These are phyloP conservation scores for Proteles cristata DNA, from an alignment of 2,113 vertebrate genomes.

Conservation along the genomic window DNA sequence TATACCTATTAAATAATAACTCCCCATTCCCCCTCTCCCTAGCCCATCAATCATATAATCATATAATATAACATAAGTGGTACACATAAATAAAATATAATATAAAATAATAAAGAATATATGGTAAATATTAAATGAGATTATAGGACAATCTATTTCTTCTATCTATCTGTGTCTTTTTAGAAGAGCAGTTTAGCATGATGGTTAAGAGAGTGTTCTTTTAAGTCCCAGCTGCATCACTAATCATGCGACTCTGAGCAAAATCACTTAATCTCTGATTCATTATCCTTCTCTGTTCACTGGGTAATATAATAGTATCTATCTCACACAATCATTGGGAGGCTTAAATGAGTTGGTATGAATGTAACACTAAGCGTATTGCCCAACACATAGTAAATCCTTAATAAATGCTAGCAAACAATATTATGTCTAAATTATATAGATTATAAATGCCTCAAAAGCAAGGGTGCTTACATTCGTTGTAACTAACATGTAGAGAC, in stretches of 20 bases:
- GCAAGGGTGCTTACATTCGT: conserved; percentile 7
- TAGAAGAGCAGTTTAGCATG: background rate
- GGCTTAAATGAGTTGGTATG: background rate
- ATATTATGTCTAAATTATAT: background rate
- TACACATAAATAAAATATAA: background rate
- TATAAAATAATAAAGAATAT: background rate
- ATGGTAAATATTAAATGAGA: background rate
- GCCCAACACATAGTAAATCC: background rate
- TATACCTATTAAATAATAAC: background rate
- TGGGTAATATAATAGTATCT: background rate
- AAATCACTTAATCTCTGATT: background rate
- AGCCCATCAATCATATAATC: background rate
- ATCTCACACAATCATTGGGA: background rate
- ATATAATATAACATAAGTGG: background rate
- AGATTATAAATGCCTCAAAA: conserved; percentile 28
- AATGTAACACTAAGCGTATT: background rate
- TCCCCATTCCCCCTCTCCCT: no score
- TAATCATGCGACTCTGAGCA: background rate
- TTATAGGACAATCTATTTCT: background rate
- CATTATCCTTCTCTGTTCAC: background rate
- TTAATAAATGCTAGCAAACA: conserved; percentile 15
- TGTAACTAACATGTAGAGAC: background rate
- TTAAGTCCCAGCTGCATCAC: background rate
- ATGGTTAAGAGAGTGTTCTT: background rate
- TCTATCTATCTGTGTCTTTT: background rate